Base-by-base conservation (phyloP, 2,113 vertebrate genomes). In the Notothenia coriiceps region DNA sequence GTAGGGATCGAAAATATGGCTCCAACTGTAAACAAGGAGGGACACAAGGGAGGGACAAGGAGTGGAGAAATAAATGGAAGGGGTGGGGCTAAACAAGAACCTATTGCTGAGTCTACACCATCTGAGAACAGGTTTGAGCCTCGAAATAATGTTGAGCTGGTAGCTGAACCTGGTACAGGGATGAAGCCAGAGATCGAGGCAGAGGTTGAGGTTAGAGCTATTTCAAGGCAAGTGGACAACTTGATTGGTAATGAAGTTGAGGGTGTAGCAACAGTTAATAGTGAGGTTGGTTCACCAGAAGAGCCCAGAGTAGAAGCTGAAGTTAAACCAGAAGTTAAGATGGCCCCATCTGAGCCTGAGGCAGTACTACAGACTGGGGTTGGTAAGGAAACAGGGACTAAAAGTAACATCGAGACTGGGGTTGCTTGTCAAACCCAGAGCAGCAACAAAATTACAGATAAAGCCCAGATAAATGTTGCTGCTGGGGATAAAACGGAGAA, bases 1-100 rank as follows among this genome's bases (percentile, higher is more conserved):
- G 4, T 80, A 5, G 78, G 84, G 13, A 64, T 70, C 7, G 85
- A 91, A 72, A 80, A 88, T 65, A 70, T 70, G 52, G n/a, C 46
- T 50, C 69, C 83, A 33, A 17, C 25, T 61, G 22, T 67, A 9
- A 72, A 75, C 70, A 89, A 67, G 29, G 91, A 91, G 13, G 64
- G 68, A 40, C 84, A 84, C 14, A 80, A 52, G 46, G 82, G 60
- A 75, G 76, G 77, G 13, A 1, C 79, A 35, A 86, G 54, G 43
- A 59, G 40, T 74, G 82, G 52, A 17, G 88, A 88, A 18, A 90
- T 64, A 71, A 6, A 10, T 14, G 83, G 54, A 20, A 82, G 61
- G 40, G 18, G 2, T 60, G 11, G 47, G 18, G 4, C 51, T 8
- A 85, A 88, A 79, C 22, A 66, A n/a, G 90, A 87, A 62, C 17